Percentiles rank a stretch among this genome's conserved stretches.
phyloP scores from a whole-genome alignment of 2,797 vertebrate species.

The Epinephelus awoara region DNA sequence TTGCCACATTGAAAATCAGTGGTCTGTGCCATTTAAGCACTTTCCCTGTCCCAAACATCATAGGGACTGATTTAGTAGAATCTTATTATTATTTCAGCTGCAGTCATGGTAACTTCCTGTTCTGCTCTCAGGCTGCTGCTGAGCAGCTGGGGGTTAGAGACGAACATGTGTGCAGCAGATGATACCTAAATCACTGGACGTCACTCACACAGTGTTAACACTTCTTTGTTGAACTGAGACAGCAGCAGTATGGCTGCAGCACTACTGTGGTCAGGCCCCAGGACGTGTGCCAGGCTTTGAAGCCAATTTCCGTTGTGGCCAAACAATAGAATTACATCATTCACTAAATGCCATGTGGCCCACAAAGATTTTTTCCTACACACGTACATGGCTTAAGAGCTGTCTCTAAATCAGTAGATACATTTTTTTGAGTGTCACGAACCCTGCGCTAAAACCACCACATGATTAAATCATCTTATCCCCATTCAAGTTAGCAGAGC shows the following conservation, averaged over 20 bases:
- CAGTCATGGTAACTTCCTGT: constrained; percentile 2
- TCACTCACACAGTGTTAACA: neutral
- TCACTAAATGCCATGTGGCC: too few species aligned
- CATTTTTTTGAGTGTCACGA: too few species aligned
- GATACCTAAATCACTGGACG: neutral
- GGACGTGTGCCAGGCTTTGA: too few species aligned
- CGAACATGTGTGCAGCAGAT: constrained; percentile 26
- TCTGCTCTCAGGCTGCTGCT: neutral
- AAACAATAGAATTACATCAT: too few species aligned
- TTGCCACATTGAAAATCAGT: neutral
- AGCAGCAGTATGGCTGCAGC: neutral
- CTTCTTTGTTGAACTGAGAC: neutral
- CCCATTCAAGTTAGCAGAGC: too few species aligned
- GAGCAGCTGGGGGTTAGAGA: neutral
- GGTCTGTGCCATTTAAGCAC: neutral
- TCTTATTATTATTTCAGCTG: constrained; percentile 1
- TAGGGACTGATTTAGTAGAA: neutral
- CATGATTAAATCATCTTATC: too few species aligned
- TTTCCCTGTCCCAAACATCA: neutral
- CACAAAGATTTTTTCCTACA: too few species aligned
- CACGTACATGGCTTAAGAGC: too few species aligned
- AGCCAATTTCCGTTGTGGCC: too few species aligned
- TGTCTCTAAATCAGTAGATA: too few species aligned
- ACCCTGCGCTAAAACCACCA: too few species aligned
- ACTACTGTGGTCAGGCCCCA: too few species aligned